Evolutionary conservation across 1,140 invertebrate species (phyloP).

Genomic region (Melipona quadrifasciata): DNA sequence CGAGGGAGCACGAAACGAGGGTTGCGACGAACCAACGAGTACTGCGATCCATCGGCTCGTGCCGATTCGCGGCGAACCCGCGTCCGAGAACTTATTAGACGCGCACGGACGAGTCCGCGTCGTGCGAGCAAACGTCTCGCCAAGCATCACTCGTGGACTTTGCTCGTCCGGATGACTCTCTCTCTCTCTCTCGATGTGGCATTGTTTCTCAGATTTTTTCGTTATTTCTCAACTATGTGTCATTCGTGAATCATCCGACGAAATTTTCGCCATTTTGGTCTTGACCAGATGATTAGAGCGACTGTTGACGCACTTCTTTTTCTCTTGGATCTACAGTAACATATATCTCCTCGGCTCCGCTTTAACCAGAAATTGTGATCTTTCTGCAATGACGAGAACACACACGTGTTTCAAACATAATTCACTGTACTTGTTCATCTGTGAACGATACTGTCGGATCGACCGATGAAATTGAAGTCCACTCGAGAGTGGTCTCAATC

Average conservation of each 20-base stretch:
- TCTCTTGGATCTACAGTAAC: background rate
- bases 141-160: background rate
- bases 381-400: background rate
- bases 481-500: too few species aligned
- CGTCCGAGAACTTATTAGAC: constrained; percentile 48
- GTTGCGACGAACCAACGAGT: background rate
- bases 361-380: too few species aligned
- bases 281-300: background rate
- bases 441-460: too few species aligned
- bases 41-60: too few species aligned
- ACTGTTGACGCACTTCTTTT: background rate
- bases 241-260: constrained; percentile 35
- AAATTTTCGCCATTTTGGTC: constrained; percentile 5
- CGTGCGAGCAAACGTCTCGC: constrained; percentile 22
- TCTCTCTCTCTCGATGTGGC: too few species aligned
- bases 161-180: background rate
- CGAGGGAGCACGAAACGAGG: constrained; percentile 3
- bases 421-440: too few species aligned
- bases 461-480: too few species aligned
- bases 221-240: too few species aligned
- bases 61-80: constrained; percentile 22
- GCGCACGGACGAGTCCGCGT: constrained; percentile 49
- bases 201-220: too few species aligned
- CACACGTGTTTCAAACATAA: too few species aligned
- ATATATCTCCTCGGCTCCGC: background rate